A percentile compares a stretch with the other conserved stretches of the same genome.
These are phyloP conservation scores for Cynopterus sphinx DNA, from an alignment of 2,797 vertebrate genomes.

Conservation along the genomic window DNA sequence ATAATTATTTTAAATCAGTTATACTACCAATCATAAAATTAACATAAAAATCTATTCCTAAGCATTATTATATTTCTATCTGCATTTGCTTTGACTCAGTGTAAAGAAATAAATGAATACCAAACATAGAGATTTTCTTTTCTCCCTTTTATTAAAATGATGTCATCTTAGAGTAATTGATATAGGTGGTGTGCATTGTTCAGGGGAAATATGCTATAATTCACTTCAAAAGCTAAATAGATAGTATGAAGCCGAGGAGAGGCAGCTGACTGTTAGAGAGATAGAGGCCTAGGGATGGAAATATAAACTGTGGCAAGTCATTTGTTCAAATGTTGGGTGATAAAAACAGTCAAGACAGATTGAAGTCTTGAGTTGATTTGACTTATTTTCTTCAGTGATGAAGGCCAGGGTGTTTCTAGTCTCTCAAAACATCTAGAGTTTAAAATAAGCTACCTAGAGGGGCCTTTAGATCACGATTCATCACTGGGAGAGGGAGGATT, in stretches of 20 bases:
- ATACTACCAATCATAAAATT: conserved; percentile 76
- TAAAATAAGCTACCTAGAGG: conserved; percentile 85
- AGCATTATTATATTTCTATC: conserved; percentile 74
- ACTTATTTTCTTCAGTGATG: conserved; percentile 83
- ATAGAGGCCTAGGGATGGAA: conserved; percentile 83
- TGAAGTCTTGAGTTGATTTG: conserved; percentile 84
- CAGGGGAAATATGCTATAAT: conserved; percentile 85
- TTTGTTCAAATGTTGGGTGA: conserved; percentile 83
- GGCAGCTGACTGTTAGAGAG: conserved; percentile 83
- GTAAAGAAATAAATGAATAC: conserved; percentile 72
- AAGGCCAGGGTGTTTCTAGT: conserved; percentile 80
- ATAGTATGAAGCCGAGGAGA: conserved; percentile 87
- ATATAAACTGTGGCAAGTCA: conserved; percentile 82
- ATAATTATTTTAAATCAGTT: conserved; percentile 76
- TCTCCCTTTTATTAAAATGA: conserved; percentile 68
- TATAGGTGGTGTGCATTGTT: conserved; percentile 83
- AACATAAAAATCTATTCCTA: conserved; percentile 66
- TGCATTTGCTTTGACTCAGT: conserved; percentile 74
- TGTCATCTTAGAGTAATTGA: conserved; percentile 83
- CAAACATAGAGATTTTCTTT: conserved; percentile 66
- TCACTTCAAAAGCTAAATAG: conserved; percentile 85
- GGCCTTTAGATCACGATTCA: conserved; percentile 80
- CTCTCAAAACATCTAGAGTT: conserved; percentile 82
- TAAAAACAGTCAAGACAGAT: conserved; percentile 85
- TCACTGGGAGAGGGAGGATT: conserved; percentile 74